A percentile compares a stretch with the other conserved stretches of the same genome.
Conservation (phyloP, 2,113 vertebrate genomes). For the Syngnathus scovelli region DNA sequence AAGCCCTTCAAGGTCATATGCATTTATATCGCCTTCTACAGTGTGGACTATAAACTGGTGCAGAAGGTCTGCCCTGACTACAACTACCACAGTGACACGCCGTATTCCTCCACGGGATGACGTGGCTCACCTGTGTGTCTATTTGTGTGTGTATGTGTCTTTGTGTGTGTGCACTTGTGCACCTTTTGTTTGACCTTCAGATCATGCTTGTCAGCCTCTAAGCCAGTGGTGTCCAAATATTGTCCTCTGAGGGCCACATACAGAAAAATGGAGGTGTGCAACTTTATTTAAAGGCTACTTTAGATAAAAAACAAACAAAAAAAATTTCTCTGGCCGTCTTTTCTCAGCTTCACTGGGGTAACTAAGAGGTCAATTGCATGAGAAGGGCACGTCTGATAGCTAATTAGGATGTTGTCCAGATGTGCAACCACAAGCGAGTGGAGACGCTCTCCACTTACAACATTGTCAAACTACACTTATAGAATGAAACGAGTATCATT, state of each 20-base stretch:
- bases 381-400: conserved; percentile 20
- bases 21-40: conserved; percentile 99
- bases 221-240: not conserved
- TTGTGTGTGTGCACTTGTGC: not conserved
- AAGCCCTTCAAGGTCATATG: conserved; percentile 99
- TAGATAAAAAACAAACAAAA: not conserved
- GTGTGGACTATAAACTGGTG: conserved; percentile 98
- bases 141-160: not conserved
- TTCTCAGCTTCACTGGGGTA: not conserved
- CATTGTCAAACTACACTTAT: conserved; percentile 14
- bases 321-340: not conserved
- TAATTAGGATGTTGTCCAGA: conserved; percentile 69
- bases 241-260: not conserved
- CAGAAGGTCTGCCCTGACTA: conserved; percentile 99
- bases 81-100: conserved; percentile 97
- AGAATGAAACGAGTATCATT: conserved; percentile 11
- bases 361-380: not conserved
- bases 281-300: not conserved
- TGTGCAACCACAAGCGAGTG: conserved; percentile 59
- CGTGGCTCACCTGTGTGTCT: conserved; percentile 1
- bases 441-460: conserved; percentile 18
- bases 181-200: conserved; percentile 26
- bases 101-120: conserved; percentile 94
- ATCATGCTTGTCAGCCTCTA: conserved; percentile 7
- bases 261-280: not conserved